Evolutionary conservation across 2,113 vertebrate species (phyloP).

Genomic region (Python bivittatus): DNA sequence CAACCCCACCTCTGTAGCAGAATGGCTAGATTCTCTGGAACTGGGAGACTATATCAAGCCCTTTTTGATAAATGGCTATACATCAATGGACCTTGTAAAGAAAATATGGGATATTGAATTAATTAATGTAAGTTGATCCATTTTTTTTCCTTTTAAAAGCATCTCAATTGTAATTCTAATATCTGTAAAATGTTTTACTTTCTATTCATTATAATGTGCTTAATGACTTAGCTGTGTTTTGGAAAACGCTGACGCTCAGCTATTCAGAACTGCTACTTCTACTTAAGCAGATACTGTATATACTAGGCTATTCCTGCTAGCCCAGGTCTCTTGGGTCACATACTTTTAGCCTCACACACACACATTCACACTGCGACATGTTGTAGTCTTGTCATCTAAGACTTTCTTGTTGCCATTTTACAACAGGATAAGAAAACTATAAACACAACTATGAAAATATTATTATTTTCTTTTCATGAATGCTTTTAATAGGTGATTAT

Average conservation of each 20-base stretch:
- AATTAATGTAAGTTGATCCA: slow-evolving; percentile 89
- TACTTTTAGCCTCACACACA: neutral
- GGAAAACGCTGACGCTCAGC: neutral
- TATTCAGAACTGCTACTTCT: neutral
- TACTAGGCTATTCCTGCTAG: neutral
- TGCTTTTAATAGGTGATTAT: neutral
- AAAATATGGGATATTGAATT: slow-evolving; percentile 99
- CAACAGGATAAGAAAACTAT: neutral
- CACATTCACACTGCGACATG: neutral
- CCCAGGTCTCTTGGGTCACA: neutral
- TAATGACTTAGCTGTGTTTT: neutral
- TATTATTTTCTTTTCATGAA: neutral
- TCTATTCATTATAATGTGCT: neutral
- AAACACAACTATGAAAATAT: neutral
- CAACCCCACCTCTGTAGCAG: slow-evolving; percentile 93
- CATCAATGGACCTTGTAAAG: slow-evolving; percentile 97
- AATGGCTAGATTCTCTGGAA: slow-evolving; percentile 98
- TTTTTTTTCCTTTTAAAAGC: slow-evolving; percentile 33
- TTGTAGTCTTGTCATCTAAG: neutral
- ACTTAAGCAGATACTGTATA: neutral
- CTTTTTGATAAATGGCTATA: slow-evolving; percentile 97
- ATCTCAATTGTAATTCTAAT: neutral
- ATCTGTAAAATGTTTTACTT: neutral
- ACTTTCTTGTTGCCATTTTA: neutral
- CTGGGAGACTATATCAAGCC: slow-evolving; percentile 97